Evolutionary conservation across 2,797 vertebrate species (phyloP).

Genomic region (Liparis tanakae): DNA sequence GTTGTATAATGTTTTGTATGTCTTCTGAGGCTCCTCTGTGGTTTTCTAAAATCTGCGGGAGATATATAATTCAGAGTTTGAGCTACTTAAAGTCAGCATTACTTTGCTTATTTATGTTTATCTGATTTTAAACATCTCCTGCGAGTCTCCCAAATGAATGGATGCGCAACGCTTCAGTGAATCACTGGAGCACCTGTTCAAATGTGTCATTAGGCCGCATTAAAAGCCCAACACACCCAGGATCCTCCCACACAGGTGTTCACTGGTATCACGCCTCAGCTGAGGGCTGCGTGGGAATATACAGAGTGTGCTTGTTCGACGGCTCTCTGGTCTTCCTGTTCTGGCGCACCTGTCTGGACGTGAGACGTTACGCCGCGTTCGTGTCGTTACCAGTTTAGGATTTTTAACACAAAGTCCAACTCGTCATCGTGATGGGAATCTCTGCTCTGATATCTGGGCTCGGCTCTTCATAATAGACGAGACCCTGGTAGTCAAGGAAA

Average conservation of each 20-base stretch:
- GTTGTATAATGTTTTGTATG: neutral
- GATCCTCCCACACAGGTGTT: slow-evolving; percentile 6
- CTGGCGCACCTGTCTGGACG: neutral
- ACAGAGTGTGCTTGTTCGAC: neutral
- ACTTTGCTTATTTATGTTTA: neutral
- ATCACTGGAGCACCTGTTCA: neutral
- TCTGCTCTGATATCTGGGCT: neutral
- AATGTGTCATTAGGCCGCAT: neutral
- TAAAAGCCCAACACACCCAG: neutral
- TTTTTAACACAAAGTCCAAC: neutral
- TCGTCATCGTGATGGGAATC: neutral
- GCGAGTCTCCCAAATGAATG: neutral
- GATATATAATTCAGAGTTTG: neutral
- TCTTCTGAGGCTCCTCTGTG: neutral
- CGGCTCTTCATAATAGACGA: too few relatives aligned
- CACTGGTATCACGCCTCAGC: neutral
- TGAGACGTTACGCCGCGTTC: accelerated
- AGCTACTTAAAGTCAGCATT: neutral
- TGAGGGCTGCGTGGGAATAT: neutral
- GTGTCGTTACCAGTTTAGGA: neutral
- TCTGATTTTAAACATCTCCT: neutral
- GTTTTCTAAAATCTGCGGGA: neutral
- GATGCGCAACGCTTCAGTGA: neutral
- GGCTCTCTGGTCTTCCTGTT: neutral
- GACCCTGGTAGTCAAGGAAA: too few relatives aligned